Base-by-base conservation (phyloP, 2,797 vertebrate species). In the Dendrocincla fuliginosa region DNA sequence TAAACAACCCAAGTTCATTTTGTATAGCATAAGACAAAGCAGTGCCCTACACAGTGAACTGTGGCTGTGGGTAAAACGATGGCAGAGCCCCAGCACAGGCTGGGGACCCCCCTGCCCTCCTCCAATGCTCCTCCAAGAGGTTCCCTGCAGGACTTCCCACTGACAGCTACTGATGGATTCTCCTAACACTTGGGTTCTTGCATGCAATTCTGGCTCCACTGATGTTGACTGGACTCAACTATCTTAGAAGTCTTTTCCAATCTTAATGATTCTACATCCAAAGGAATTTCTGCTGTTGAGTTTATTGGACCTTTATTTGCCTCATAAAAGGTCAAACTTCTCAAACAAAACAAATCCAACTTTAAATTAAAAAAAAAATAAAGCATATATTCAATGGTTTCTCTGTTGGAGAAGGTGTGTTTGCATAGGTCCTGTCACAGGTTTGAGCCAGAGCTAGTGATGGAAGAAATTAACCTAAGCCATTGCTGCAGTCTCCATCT, bases 401-500 rank as follows among this genome's bases (percentile, higher is more conserved):
- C 46, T n/a, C 46, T 75, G 8, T 8, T 46, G 56, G 42, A 50
- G 76, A 71, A 91, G 24, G 28, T 60, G 23, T 14, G 30, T 37
- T 55, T 73, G 60, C 37, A 33, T 39, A 32, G 42, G 24, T 47
- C 8, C n/a, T 5, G 2, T 14, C 57, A 57, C 39, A 52, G 30
- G 50, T 47, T 53, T 60, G 46, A 71, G 33, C 10, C 30, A 69
- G 24, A 67, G 35, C 22, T 63, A 14, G 49, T 30, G 88, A 41
- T 0, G 0, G 41, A n/a, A 83, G n/a, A 49, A 71, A 64, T 32
- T 16, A 67, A 68, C 9, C 11, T 10, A 15, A 16, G 47, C 5
- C 65, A 32, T 37, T 12, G 19, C 11, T 53, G 37, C 65, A 81
- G 8, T 0, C 13, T n/a, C 33, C 23, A 6, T 20, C 61, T 25